Conservation (phyloP, 2,113 vertebrate species). For the Sitta europaea region DNA sequence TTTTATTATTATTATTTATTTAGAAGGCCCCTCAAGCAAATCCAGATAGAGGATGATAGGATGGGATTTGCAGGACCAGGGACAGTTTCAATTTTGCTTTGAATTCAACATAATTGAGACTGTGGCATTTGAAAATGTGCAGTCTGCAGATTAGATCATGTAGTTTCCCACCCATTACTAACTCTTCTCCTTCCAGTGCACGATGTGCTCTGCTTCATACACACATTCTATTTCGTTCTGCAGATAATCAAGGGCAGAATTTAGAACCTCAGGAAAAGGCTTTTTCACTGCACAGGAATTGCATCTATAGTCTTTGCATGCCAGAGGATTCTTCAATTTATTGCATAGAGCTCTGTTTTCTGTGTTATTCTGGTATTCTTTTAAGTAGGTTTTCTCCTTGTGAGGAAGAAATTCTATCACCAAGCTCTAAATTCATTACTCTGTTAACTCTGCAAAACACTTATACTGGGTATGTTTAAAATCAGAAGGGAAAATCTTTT, state of each 20-base stretch:
- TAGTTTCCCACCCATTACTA: constrained; percentile 60
- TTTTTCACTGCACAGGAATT: constrained; percentile 64
- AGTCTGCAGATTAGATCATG: constrained; percentile 56
- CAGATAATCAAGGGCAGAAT: constrained; percentile 72
- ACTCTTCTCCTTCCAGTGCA: not conserved
- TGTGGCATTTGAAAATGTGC: constrained; percentile 63
- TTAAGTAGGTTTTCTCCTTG: constrained; percentile 41
- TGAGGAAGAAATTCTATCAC: constrained; percentile 59
- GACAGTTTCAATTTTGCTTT: constrained; percentile 48
- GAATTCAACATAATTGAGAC: constrained; percentile 55
- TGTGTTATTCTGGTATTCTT: constrained; percentile 62
- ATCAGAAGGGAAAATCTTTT: not conserved
- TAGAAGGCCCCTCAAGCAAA: constrained; percentile 43
- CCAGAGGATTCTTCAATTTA: constrained; percentile 67
- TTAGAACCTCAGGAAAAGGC: constrained; percentile 63
- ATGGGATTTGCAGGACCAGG: constrained; percentile 38
- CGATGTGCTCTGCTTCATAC: not conserved
- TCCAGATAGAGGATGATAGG: constrained; percentile 36
- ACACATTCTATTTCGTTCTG: constrained; percentile 55
- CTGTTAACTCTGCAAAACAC: constrained; percentile 36
- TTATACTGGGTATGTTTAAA: constrained; percentile 23
- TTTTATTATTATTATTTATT: constrained; percentile 63
- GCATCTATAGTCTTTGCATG: constrained; percentile 66
- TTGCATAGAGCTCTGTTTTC: constrained; percentile 55
- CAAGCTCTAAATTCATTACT: constrained; percentile 48